A percentile compares a stretch with the other conserved stretches of the same genome.
Evolutionary conservation across 2,797 vertebrate species (phyloP).

Genomic region (Tokudaia tokunoshimensis): DNA sequence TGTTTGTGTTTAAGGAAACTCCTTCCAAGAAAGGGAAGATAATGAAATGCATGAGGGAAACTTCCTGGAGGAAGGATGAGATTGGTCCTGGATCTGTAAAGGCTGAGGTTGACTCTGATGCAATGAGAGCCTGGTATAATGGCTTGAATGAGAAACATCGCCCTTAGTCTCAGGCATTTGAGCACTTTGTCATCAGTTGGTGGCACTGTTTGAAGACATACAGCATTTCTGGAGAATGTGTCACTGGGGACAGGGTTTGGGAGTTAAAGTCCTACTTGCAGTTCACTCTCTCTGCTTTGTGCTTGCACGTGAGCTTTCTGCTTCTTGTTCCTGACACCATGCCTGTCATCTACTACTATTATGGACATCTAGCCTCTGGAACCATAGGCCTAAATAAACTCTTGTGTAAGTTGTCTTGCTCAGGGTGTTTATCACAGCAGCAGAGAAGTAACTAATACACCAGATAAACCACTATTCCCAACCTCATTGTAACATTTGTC

Average conservation of each 20-base stretch:
- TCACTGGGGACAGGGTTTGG: not conserved
- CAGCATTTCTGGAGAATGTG: not conserved
- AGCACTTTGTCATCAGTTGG: no score
- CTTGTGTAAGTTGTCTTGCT: not conserved
- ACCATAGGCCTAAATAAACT: not conserved
- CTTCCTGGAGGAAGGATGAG: not conserved
- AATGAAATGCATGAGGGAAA: no score
- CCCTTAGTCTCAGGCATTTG: not conserved
- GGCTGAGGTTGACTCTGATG: not conserved
- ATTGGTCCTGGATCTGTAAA: not conserved
- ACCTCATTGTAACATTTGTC: not conserved
- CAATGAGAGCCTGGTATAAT: not conserved
- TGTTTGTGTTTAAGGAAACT: not conserved
- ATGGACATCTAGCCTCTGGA: not conserved
- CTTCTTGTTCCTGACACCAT: not conserved
- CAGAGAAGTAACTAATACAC: not conserved
- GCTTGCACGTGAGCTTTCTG: not conserved
- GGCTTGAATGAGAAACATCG: not conserved
- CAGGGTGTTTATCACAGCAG: not conserved
- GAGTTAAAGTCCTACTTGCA: not conserved
- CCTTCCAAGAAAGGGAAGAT: not conserved
- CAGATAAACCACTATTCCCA: not conserved
- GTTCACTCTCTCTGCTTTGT: not conserved
- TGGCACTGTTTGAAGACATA: accelerated
- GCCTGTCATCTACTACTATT: not conserved